A percentile compares a stretch with the other conserved stretches of the same genome.
These are phyloP conservation scores for Sinosuthora webbiana DNA, from an alignment of 2,113 vertebrate species.

Conservation along the genomic window DNA sequence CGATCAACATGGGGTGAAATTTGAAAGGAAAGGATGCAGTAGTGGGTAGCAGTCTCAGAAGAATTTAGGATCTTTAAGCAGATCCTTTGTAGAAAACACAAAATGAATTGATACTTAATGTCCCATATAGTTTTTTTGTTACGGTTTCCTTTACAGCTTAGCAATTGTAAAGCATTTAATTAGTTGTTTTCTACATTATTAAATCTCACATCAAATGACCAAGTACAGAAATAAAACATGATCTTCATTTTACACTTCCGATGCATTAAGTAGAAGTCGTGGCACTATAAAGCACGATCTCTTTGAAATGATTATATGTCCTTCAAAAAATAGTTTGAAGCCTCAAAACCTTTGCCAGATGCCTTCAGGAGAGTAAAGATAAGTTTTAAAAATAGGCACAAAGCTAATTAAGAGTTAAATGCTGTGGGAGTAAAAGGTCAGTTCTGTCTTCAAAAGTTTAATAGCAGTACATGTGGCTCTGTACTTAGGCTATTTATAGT, in stretches of 20 bases:
- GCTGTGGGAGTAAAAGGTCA: background rate
- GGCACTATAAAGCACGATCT: background rate
- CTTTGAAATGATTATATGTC: background rate
- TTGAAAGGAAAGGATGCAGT: background rate
- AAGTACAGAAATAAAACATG: background rate
- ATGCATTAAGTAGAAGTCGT: fast-evolving
- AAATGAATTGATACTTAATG: background rate
- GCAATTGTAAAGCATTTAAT: background rate
- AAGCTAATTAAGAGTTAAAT: background rate
- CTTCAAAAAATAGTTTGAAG: background rate
- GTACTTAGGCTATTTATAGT: background rate
- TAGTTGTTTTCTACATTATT: background rate
- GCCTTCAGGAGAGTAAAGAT: background rate
- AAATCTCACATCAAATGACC: background rate
- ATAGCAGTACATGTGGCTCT: background rate
- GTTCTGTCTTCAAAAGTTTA: background rate
- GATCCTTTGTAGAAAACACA: background rate
- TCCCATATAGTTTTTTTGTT: background rate
- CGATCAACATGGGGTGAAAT: background rate
- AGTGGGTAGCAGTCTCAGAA: background rate
- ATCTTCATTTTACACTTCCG: background rate
- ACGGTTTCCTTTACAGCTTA: background rate
- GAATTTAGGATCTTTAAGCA: background rate
- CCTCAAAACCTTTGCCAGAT: background rate
- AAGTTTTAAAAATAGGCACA: background rate